Evolutionary conservation across 2,797 vertebrate species (phyloP).

Genomic region (Hipposideros larvatus): DNA sequence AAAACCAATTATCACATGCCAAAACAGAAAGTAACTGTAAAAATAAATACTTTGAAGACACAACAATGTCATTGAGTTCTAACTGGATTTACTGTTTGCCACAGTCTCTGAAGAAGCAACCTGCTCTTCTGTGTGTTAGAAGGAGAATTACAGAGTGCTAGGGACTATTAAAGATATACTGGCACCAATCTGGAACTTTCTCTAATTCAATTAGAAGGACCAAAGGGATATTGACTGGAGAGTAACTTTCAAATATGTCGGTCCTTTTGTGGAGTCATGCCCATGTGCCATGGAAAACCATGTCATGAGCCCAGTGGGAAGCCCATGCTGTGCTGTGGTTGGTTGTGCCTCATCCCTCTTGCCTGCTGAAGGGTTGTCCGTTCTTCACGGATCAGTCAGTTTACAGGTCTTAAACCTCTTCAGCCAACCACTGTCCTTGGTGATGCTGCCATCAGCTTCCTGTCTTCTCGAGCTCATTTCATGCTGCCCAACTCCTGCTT

Average conservation of each 20-base stretch:
- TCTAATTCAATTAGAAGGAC: not conserved
- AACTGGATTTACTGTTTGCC: not conserved
- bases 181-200: not conserved
- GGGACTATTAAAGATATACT: not conserved
- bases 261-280: not conserved
- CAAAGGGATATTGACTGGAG: accelerated
- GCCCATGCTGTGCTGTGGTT: too few relatives aligned
- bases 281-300: accelerated
- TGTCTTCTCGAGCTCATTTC: not conserved
- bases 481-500: not conserved
- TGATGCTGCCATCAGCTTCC: not conserved
- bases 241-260: not conserved
- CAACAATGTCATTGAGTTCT: not conserved
- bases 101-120: not conserved
- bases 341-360: not conserved
- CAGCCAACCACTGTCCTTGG: not conserved
- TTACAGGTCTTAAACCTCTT: not conserved
- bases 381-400: not conserved
- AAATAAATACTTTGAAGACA: not conserved
- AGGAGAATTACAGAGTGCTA: not conserved
- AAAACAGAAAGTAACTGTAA: conserved; percentile 6
- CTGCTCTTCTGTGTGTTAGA: not conserved
- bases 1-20: not conserved
- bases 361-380: not conserved
- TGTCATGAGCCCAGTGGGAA: accelerated